phyloP scores from a whole-genome alignment of 2,113 vertebrate genomes.

The Brachionichthys hirsutus region DNA sequence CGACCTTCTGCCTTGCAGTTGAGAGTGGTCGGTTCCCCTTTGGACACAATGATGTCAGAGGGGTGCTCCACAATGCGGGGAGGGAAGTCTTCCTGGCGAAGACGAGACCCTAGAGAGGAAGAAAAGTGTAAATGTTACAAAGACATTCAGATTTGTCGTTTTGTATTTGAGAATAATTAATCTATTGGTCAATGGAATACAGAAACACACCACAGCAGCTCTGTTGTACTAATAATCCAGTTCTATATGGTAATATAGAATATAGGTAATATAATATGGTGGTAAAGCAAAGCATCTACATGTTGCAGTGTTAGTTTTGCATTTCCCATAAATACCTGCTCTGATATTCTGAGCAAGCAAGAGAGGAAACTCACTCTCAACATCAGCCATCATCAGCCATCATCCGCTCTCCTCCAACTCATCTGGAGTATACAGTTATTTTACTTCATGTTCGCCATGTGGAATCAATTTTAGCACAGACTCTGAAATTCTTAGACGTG shows the following conservation, averaged over 20 bases:
- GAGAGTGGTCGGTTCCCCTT: constrained; percentile 75
- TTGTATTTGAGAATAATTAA: too few relatives aligned
- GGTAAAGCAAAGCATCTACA: too few relatives aligned
- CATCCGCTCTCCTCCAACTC: too few relatives aligned
- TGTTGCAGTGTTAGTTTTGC: background rate
- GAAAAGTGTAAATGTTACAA: background rate
- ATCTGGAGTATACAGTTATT: constrained; percentile 10
- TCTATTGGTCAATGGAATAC: background rate
- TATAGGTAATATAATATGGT: too few relatives aligned
- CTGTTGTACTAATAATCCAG: too few relatives aligned
- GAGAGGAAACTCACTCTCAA: constrained; percentile 16
- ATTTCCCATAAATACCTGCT: constrained; percentile 2
- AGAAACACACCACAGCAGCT: background rate
- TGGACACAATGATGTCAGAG: constrained; percentile 77
- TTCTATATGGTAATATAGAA: too few relatives aligned
- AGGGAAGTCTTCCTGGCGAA: constrained; percentile 77
- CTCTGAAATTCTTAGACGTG: constrained; percentile 23
- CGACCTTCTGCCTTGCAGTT: constrained; percentile 78
- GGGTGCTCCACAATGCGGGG: constrained; percentile 78
- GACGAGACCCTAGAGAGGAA: constrained; percentile 69
- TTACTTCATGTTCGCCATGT: constrained; percentile 1
- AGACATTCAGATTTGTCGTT: too few relatives aligned
- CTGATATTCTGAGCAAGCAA: constrained; percentile 5
- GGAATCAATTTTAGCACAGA: constrained; percentile 21
- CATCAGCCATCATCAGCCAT: constrained; percentile 37